These are phyloP conservation scores for Nyctibius grandis DNA, from an alignment of 2,797 vertebrate species.

Conservation along the genomic window DNA sequence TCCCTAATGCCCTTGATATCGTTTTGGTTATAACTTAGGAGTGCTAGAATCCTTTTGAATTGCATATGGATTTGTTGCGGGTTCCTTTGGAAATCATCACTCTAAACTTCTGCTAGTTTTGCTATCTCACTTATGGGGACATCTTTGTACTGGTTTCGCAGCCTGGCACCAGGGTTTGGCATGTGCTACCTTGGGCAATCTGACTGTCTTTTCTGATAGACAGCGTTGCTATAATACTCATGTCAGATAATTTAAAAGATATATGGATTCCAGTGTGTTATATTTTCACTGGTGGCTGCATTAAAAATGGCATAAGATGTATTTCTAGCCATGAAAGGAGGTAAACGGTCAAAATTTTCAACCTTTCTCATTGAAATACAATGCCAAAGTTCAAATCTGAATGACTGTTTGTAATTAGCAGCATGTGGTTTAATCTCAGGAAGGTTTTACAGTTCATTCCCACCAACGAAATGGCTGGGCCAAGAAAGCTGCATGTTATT, in stretches of 20 bases:
- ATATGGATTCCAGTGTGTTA: neutral
- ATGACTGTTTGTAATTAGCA: neutral
- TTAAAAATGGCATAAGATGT: neutral
- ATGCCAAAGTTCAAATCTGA: neutral
- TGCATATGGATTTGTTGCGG: neutral
- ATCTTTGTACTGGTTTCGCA: neutral
- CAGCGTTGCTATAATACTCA: neutral
- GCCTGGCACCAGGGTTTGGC: neutral
- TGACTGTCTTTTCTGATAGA: neutral
- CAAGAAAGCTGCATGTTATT: neutral
- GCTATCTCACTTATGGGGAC: neutral
- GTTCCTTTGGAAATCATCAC: neutral
- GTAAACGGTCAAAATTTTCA: neutral
- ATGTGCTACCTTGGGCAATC: neutral
- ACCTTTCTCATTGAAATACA: neutral
- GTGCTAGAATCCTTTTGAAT: neutral
- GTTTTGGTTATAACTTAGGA: neutral
- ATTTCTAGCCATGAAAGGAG: neutral
- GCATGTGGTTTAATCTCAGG: neutral
- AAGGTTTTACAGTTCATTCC: neutral
- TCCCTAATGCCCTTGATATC: fast-evolving
- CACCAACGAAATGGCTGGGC: neutral
- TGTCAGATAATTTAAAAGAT: neutral
- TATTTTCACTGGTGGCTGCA: neutral
- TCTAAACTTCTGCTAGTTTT: neutral